These are phyloP conservation scores for Colletes collaris DNA, from an alignment of 2,888 invertebrate genomes.

Conservation along the genomic window DNA sequence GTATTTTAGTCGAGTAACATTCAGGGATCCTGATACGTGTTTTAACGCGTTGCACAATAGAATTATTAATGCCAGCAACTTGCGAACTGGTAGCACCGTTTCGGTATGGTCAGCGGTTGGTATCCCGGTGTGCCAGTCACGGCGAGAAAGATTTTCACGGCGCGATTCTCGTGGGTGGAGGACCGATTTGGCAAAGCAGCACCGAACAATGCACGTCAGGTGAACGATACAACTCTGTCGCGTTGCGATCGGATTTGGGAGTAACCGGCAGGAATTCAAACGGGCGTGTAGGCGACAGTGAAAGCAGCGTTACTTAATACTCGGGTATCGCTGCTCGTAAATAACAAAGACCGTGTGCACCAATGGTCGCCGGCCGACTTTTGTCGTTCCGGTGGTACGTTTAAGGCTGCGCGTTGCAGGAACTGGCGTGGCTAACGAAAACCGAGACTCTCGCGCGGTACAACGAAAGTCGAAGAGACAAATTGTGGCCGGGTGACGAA, in stretches of 20 bases:
- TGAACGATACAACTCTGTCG: conserved; percentile 50
- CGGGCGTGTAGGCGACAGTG: conserved; percentile 78
- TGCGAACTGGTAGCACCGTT: too few species aligned
- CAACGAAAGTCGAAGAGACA: conserved; percentile 49
- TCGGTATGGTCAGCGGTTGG: too few species aligned
- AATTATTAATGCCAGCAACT: too few species aligned
- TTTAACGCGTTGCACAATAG: too few species aligned
- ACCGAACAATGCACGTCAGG: conserved; percentile 51
- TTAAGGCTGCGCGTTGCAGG: conserved; percentile 37
- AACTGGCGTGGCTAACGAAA: conserved; percentile 13
- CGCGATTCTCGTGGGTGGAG: conserved; percentile 12
- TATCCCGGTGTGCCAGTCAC: background rate
- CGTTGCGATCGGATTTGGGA: conserved; percentile 65
- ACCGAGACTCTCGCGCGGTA: conserved; percentile 7
- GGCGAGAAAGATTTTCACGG: conserved; percentile 4
- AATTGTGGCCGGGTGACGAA: conserved; percentile 32
- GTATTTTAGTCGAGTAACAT: too few species aligned
- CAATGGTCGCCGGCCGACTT: conserved; percentile 59
- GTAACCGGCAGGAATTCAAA: conserved; percentile 72
- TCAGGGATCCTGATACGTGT: too few species aligned
- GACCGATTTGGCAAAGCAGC: conserved; percentile 10
- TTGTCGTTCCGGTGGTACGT: conserved; percentile 53
- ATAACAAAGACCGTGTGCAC: conserved; percentile 73
- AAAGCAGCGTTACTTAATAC: conserved; percentile 79
- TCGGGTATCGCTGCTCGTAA: conserved; percentile 69